These are phyloP conservation scores for Drosophila suboccidentalis DNA, from an alignment of 2,888 invertebrate species.

Conservation along the genomic window DNA sequence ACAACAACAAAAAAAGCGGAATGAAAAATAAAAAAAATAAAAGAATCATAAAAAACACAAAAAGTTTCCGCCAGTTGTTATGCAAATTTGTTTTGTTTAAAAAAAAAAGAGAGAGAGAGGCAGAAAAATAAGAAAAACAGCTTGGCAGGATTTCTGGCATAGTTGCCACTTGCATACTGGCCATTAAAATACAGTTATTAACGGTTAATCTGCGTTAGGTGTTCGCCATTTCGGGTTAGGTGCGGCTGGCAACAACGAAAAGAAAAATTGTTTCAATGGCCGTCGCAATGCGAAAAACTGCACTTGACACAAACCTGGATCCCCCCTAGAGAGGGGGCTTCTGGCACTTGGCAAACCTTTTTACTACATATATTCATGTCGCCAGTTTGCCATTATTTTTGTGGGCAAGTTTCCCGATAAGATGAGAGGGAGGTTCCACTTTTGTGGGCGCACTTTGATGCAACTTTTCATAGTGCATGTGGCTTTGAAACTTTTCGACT, in stretches of 20 bases:
- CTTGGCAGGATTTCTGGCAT: slow-evolving; percentile 33
- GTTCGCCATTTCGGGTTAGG: slow-evolving; percentile 37
- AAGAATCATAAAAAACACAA: slow-evolving; percentile 60
- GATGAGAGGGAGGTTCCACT: neutral
- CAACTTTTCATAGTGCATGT: slow-evolving; percentile 54
- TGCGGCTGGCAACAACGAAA: slow-evolving; percentile 6
- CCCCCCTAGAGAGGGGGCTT: neutral
- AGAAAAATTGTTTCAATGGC: slow-evolving; percentile 34
- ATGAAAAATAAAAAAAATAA: slow-evolving; percentile 11
- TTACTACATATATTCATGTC: slow-evolving; percentile 28
- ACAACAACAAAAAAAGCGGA: slow-evolving; percentile 3
- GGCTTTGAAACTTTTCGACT: slow-evolving; percentile 52
- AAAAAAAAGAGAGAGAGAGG: neutral
- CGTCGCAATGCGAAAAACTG: slow-evolving; percentile 54
- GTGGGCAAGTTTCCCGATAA: neutral
- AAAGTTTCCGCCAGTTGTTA: slow-evolving; percentile 68
- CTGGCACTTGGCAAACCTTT: slow-evolving; percentile 21
- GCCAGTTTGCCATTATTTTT: slow-evolving; percentile 43
- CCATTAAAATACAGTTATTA: slow-evolving; percentile 64
- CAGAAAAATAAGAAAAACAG: neutral
- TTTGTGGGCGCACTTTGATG: slow-evolving; percentile 43
- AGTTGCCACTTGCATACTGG: slow-evolving; percentile 17
- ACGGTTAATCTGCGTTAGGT: slow-evolving; percentile 64
- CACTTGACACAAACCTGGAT: slow-evolving; percentile 52
- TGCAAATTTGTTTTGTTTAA: slow-evolving; percentile 61